phyloP scores from a whole-genome alignment of 2,888 invertebrate species.

The Trissonchulus latispiculum region DNA sequence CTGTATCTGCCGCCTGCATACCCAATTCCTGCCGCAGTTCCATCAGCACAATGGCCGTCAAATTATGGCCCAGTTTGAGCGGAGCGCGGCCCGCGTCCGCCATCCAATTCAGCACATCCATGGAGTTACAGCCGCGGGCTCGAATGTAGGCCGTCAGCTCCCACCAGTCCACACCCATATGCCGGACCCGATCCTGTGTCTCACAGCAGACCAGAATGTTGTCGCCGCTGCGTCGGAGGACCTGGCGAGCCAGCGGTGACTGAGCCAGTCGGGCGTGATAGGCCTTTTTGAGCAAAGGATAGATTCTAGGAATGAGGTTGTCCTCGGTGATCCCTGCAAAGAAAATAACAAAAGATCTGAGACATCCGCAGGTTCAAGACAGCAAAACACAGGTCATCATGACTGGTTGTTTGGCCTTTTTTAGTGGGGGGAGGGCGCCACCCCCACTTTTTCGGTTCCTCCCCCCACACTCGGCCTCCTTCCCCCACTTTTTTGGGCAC shows the following conservation, averaged over 20 bases:
- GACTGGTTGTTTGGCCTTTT: too few relatives aligned
- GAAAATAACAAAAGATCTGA: too few relatives aligned
- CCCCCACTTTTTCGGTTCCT: too few relatives aligned
- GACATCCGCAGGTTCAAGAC: too few relatives aligned
- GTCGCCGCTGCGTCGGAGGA: neutral
- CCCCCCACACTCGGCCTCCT: too few relatives aligned
- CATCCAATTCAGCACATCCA: slow-evolving; percentile 5
- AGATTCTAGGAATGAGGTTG: slow-evolving; percentile 7
- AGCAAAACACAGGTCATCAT: too few relatives aligned
- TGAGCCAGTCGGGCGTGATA: slow-evolving; percentile 5
- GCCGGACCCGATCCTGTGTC: neutral
- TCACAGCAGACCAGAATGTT: slow-evolving; percentile 6
- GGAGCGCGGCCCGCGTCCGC: slow-evolving; percentile 3
- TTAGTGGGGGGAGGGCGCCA: too few relatives aligned
- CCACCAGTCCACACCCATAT: neutral
- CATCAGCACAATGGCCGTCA: neutral
- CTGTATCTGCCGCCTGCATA: too few relatives aligned
- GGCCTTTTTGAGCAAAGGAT: slow-evolving; percentile 13
- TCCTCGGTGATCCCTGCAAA: neutral
- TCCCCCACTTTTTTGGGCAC: too few relatives aligned
- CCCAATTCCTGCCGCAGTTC: slow-evolving; percentile 12
- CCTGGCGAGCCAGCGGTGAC: neutral
- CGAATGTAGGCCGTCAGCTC: neutral
- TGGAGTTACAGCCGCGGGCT: neutral
- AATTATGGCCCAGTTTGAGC: slow-evolving; percentile 2